Percentiles rank a stretch among this genome's conserved stretches.
Evolutionary conservation across 2,888 invertebrate species (phyloP).

Genomic region (Euzophera pinguis): DNA sequence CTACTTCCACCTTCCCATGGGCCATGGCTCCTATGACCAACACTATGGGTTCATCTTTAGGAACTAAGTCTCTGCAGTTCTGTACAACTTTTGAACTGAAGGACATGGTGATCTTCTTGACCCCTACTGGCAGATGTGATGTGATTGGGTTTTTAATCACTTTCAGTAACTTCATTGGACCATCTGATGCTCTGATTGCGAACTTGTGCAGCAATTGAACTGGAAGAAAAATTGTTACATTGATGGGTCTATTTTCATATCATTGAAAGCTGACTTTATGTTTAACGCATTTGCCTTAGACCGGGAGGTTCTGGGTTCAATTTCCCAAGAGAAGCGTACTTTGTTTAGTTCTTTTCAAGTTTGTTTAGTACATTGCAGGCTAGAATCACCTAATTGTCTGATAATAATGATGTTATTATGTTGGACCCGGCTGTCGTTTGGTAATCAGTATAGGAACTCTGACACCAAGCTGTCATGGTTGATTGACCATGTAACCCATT

Average conservation of each 20-base stretch:
- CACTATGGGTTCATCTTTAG: conserved; percentile 89
- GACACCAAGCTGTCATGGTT: too few species aligned
- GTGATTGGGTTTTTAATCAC: conserved; percentile 98
- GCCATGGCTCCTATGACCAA: conserved; percentile 98
- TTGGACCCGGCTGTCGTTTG: too few species aligned
- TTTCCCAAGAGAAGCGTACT: too few species aligned
- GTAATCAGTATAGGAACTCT: too few species aligned
- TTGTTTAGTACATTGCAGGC: too few species aligned
- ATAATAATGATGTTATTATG: too few species aligned
- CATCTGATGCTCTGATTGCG: conserved; percentile 93
- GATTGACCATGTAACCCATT: too few species aligned
- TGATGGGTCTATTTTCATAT: background rate
- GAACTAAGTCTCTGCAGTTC: conserved; percentile 88
- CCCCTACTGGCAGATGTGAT: conserved; percentile 96
- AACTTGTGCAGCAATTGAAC: conserved; percentile 98
- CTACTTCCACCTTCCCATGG: conserved; percentile 92
- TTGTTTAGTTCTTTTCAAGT: too few species aligned
- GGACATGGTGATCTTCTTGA: conserved; percentile 93
- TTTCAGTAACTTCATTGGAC: conserved; percentile 93
- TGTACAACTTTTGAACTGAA: conserved; percentile 87
- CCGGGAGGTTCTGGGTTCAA: too few species aligned
- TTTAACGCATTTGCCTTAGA: too few species aligned
- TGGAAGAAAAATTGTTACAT: conserved; percentile 58
- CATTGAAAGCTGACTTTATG: too few species aligned
- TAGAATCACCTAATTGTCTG: too few species aligned